These are phyloP conservation scores for Meloidogyne chitwoodi DNA, from an alignment of 1,140 invertebrate genomes.

Conservation along the genomic window DNA sequence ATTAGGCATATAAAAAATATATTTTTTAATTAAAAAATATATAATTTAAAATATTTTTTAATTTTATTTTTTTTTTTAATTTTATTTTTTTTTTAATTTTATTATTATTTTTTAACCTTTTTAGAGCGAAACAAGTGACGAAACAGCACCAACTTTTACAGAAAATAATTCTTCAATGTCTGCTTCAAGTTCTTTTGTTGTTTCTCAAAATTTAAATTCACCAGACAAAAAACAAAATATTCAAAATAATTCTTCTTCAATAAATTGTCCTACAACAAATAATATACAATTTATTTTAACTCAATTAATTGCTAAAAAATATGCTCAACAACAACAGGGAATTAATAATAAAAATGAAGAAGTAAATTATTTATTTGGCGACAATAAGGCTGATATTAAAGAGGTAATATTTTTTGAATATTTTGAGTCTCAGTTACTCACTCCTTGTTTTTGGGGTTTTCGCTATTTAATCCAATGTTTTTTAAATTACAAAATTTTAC, in stretches of 20 bases:
- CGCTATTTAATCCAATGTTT: too few species aligned
- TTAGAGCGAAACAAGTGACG: neutral
- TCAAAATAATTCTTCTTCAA: neutral
- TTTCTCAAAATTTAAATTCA: too few species aligned
- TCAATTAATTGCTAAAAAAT: neutral
- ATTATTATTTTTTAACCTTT: neutral
- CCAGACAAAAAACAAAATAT: too few species aligned
- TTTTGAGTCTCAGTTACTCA: too few species aligned
- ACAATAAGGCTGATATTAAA: neutral
- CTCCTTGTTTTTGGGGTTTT: too few species aligned
- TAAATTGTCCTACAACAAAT: neutral
- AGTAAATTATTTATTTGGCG: neutral
- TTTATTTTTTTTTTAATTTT: too few species aligned
- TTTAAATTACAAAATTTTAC: too few species aligned
- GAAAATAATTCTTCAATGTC: neutral
- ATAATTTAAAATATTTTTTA: too few species aligned
- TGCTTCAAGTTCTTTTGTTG: neutral
- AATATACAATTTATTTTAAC: neutral
- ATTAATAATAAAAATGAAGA: neutral
- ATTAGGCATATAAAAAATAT: too few species aligned
- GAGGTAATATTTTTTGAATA: neutral
- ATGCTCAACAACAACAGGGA: neutral
- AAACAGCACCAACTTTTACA: neutral
- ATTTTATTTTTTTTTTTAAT: too few species aligned
- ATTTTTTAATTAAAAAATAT: too few species aligned